Conservation (phyloP, 2,797 vertebrate genomes). For the Macropodus opercularis region DNA sequence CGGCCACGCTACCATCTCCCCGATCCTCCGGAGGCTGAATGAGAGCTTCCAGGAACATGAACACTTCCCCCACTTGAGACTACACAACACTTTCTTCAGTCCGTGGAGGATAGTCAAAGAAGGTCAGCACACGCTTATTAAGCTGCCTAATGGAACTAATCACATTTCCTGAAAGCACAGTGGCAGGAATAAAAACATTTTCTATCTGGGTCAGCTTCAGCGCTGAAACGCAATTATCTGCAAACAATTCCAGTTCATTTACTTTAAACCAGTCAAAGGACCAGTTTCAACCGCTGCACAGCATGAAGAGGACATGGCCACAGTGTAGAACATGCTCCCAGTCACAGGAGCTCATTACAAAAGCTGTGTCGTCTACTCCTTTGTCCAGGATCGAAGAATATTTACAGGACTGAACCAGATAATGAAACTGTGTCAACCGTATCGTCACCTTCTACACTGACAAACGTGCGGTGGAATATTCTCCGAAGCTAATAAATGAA, state of each 20-base stretch:
- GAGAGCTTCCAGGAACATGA: constrained; percentile 84
- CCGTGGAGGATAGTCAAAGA: constrained; percentile 93
- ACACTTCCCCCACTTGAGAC: constrained; percentile 78
- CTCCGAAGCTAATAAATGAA: not conserved
- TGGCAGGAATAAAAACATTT: constrained; percentile 3
- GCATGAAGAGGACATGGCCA: no score
- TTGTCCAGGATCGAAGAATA: no score
- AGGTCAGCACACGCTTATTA: constrained; percentile 79
- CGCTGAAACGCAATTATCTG: not conserved
- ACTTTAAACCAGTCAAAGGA: not conserved
- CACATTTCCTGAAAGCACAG: constrained; percentile 12
- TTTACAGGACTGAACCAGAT: no score
- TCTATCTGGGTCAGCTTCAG: constrained; percentile 38
- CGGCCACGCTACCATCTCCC: constrained; percentile 88
- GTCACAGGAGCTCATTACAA: no score
- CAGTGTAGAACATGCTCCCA: no score
- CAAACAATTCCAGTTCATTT: constrained; percentile 5
- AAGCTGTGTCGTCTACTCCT: no score
- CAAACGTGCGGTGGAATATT: no score
- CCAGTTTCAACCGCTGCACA: no score
- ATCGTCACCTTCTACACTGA: no score
- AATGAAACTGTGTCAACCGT: no score
- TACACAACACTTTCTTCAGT: constrained; percentile 89
- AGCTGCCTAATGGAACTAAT: constrained; percentile 27
- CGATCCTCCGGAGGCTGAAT: constrained; percentile 83